Base-by-base conservation (phyloP, 2,888 invertebrate species). In the Melikaiella ostensackeni region DNA sequence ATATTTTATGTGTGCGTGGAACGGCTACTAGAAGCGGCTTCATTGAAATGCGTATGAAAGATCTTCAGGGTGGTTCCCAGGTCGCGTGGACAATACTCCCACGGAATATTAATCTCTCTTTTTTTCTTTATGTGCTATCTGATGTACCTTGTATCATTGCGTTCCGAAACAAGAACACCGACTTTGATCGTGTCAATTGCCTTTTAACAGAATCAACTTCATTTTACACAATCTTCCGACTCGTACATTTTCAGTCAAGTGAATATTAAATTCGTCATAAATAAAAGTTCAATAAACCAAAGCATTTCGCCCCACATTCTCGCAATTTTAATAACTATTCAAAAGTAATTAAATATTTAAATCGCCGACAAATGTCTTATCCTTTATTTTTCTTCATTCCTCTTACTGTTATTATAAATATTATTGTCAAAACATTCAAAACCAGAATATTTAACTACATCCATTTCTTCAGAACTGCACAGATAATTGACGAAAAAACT, bases 41-140 rank as follows among this genome's bases (percentile, higher is more conserved):
- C 70, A 75, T 75, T 61, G 80, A 66, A 21, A 76, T 76, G 62
- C 85, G 76, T 77, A 75, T 81, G 82, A 78, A 78, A 79, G 79
- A 80, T 78, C 80, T 80, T 74, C 75, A 74, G 85, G 84, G 83
- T 83, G 84, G 82, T 83, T 84, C 84, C 82, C 79, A 80, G 84
- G 90, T 90, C 90, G 90, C 90, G 90, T 90, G 90, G 89, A 90
- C 86, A 81, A 84, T 83, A 88, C 88, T 84, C 85, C 81, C 80
- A 79, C 80, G 82, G 91, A 91, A 91, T 91, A 89, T 88, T 88
- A 88, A 90, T 81, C 82, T 75, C 79, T 74, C 76, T 79, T 79
- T 80, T 73, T 50, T 75, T 63, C 75, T 46, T 70, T n/a, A 66
- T 66, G 24, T 46, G 4, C 57, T 57, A n/a, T 50, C 8, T n/a